These are phyloP conservation scores for Caprella mutica DNA, from an alignment of 2,888 invertebrate genomes.

Conservation along the genomic window DNA sequence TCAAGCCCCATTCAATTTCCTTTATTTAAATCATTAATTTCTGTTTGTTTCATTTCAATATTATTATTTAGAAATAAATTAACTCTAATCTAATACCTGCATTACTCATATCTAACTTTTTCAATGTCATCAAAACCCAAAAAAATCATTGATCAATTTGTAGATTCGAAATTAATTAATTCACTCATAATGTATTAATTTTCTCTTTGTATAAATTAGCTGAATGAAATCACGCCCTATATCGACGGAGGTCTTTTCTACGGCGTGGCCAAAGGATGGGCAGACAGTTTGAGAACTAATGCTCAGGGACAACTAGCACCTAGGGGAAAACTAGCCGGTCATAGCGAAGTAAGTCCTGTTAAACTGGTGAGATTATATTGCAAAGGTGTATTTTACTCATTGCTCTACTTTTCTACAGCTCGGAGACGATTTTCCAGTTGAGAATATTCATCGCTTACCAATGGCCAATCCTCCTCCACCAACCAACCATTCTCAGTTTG, in stretches of 20 bases:
- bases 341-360: slow-evolving; percentile 36
- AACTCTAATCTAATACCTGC: too few species aligned
- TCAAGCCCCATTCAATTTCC: too few species aligned
- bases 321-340: slow-evolving; percentile 44
- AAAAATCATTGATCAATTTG: too few species aligned
- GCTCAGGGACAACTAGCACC: slow-evolving; percentile 44
- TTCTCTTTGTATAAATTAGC: too few species aligned
- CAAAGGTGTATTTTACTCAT: neutral
- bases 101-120: too few species aligned
- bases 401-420: neutral
- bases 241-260: slow-evolving; percentile 52
- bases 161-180: too few species aligned
- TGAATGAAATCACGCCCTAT: slow-evolving; percentile 50
- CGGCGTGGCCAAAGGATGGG: slow-evolving; percentile 50
- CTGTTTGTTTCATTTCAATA: too few species aligned
- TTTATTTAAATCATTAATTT: too few species aligned
- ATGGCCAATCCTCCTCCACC: slow-evolving; percentile 51
- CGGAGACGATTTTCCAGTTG: slow-evolving; percentile 45
- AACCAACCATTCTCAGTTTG: slow-evolving; percentile 42
- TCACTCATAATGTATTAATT: too few species aligned
- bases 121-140: too few species aligned
- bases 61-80: too few species aligned
- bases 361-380: neutral
- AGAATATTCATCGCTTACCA: slow-evolving; percentile 47
- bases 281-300: slow-evolving; percentile 46